phyloP scores from a whole-genome alignment of 2,113 vertebrate species.

The Malaclemys terrapin region DNA sequence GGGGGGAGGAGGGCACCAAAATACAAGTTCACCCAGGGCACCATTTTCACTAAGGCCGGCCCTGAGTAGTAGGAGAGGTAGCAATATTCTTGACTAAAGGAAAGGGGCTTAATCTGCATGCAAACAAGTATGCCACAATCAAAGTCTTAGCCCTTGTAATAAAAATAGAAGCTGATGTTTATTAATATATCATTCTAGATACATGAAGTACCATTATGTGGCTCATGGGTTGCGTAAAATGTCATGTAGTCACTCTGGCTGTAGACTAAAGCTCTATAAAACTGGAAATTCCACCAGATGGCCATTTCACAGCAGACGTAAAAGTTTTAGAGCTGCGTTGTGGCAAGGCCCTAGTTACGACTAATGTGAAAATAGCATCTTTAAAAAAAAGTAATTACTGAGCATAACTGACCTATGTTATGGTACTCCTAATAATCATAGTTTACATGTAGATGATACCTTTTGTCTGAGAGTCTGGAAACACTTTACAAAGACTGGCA shows the following conservation, averaged over 20 bases:
- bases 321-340: neutral
- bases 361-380: conserved; percentile 18
- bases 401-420: conserved; percentile 13
- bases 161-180: conserved; percentile 45
- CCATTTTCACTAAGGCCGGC: too few species aligned
- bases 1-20: too few species aligned
- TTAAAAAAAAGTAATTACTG: conserved; percentile 20
- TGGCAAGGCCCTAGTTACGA: neutral
- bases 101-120: conserved; percentile 40
- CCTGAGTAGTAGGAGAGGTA: neutral
- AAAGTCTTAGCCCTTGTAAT: conserved; percentile 32
- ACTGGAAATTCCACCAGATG: conserved; percentile 36
- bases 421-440: conserved; percentile 13
- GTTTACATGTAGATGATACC: conserved; percentile 5
- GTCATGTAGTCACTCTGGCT: conserved; percentile 4
- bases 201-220: conserved; percentile 35
- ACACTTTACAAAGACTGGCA: conserved; percentile 14
- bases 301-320: conserved; percentile 3
- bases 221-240: conserved; percentile 63
- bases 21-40: too few species aligned
- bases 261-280: conserved; percentile 24
- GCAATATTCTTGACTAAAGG: conserved; percentile 2
- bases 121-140: conserved; percentile 44
- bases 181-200: conserved; percentile 50
- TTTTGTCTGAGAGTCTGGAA: conserved; percentile 22